Conservation (phyloP, 2,888 invertebrate species). For the Mythimna lalbum region DNA sequence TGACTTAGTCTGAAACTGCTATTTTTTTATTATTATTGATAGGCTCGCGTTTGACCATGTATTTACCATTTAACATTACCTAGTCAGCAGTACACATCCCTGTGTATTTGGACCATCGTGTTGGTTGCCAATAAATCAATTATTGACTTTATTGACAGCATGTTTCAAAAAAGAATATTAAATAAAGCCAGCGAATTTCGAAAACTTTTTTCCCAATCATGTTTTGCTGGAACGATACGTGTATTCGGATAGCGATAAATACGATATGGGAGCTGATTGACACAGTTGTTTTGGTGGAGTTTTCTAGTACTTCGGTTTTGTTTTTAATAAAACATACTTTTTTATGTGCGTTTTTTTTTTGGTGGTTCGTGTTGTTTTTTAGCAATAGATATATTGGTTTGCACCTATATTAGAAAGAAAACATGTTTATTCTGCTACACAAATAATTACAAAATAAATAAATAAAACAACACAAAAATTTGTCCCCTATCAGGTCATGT, state of each 20-base stretch:
- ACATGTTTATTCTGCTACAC: too few species aligned
- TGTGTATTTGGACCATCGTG: not conserved
- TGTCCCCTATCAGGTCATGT: too few species aligned
- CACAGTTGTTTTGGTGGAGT: not conserved
- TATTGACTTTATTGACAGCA: constrained; percentile 1
- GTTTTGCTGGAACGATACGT: not conserved
- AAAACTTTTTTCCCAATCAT: constrained; percentile 22
- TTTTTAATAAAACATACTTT: not conserved
- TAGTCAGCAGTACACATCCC: not conserved
- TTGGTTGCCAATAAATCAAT: constrained; percentile 8
- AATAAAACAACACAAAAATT: too few species aligned
- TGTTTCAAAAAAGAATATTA: constrained; percentile 5
- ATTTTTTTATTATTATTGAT: too few species aligned
- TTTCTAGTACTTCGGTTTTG: not conserved
- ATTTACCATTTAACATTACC: too few species aligned
- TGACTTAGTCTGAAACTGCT: too few species aligned
- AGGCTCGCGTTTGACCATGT: too few species aligned
- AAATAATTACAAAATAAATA: too few species aligned
- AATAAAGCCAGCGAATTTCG: constrained; percentile 18
- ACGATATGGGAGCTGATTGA: not conserved
- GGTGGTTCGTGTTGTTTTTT: too few species aligned
- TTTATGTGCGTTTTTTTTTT: too few species aligned
- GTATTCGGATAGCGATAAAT: constrained; percentile 16
- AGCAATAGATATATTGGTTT: too few species aligned
- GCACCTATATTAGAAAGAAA: too few species aligned